Conservation (phyloP, 2,888 invertebrate species). For the Liopterus haemorrhoidalis region DNA sequence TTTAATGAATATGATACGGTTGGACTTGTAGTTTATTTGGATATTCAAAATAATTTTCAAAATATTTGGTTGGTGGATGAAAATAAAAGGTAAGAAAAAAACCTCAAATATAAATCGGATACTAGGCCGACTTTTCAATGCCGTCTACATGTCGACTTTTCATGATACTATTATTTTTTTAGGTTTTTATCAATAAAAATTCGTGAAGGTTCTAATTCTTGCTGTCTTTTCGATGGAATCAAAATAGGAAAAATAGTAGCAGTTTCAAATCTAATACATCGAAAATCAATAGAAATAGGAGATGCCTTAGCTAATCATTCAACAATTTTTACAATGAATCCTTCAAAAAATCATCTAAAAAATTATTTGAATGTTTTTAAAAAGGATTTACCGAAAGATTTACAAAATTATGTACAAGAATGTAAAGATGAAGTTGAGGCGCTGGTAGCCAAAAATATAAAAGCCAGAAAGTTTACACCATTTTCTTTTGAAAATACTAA, state of each 20-base stretch:
- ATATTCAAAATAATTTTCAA: conserved; percentile 50
- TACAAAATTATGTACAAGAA: conserved; percentile 33
- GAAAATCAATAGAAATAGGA: conserved; percentile 50
- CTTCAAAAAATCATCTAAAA: conserved; percentile 50
- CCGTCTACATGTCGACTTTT: background rate
- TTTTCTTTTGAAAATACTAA: background rate
- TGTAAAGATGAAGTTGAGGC: conserved; percentile 37
- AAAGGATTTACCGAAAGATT: conserved; percentile 36
- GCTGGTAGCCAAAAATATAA: too few species aligned
- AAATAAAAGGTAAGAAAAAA: conserved; percentile 53
- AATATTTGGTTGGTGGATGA: conserved; percentile 56
- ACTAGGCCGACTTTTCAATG: background rate
- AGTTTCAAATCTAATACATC: conserved; percentile 59
- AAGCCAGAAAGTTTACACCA: too few species aligned
- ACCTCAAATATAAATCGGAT: conserved; percentile 48
- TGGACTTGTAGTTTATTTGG: conserved; percentile 59
- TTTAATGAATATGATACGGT: conserved; percentile 70
- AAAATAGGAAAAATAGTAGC: conserved; percentile 53
- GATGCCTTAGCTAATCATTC: conserved; percentile 58
- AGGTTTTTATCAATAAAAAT: conserved; percentile 46
- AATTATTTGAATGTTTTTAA: conserved; percentile 48
- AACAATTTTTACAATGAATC: conserved; percentile 56
- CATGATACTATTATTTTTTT: conserved; percentile 24
- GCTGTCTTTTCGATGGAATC: conserved; percentile 51
- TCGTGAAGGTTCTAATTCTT: conserved; percentile 44